phyloP scores from a whole-genome alignment of 2,797 vertebrate species.

The Intellagama lesueurii region DNA sequence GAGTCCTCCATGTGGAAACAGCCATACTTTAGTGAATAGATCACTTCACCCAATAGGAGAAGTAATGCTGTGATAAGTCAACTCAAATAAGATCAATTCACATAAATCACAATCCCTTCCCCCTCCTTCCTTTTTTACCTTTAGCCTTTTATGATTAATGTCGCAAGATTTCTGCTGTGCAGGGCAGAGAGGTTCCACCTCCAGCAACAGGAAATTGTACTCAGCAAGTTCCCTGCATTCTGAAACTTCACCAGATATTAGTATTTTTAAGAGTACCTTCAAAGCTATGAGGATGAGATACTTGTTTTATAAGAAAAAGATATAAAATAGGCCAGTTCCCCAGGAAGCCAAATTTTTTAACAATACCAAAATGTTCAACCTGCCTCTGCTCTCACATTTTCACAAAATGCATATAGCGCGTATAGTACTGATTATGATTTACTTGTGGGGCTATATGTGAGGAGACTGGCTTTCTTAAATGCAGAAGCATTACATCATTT shows the following conservation, averaged over 20 bases:
- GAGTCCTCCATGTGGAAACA: background rate
- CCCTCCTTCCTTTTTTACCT: too few relatives aligned
- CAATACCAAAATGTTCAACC: background rate
- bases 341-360: background rate
- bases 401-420: background rate
- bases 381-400: background rate
- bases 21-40: background rate
- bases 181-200: background rate
- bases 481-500: background rate
- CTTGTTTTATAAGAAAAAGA: background rate
- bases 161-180: background rate
- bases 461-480: background rate
- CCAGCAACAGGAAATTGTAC: background rate
- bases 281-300: background rate
- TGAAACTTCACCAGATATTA: background rate
- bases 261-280: background rate
- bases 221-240: background rate
- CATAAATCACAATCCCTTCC: background rate
- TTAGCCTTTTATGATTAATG: conserved; percentile 1
- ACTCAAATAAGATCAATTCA: conserved; percentile 8
- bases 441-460: background rate
- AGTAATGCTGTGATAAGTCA: background rate
- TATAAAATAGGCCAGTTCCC: background rate
- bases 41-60: background rate
- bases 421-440: background rate